Base-by-base conservation (phyloP, 2,888 invertebrate species). In the Dryocosmus kuriphilus region DNA sequence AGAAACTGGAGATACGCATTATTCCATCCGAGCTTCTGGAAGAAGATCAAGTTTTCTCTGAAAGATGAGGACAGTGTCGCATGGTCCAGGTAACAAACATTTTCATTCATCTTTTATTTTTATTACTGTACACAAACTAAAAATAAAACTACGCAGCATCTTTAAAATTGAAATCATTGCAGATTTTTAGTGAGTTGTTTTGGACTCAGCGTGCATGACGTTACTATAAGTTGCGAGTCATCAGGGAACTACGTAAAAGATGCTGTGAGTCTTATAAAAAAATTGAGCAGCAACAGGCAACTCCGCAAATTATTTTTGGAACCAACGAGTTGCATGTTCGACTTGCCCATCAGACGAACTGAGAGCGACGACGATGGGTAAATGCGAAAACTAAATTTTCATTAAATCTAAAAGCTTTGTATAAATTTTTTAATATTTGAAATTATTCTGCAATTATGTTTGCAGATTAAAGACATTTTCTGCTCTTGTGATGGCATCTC, bases 1-100 rank as follows among this genome's bases (percentile, higher is more conserved):
- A 92, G 90, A 77, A 93, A 94, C 83, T 94, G 94, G 94, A 92
- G 94, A 81, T 92, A 89, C 74, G 92, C 93, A 16, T 86, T 93
- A 73, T 89, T 90, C 77, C 91, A 91, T 87, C 92, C 92, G 73
- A 90, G 89, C 80, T 92, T 92, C 80, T 92, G 92, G 92, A 92
- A 92, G 76, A 91, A 88, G 80, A 91, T 92, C 57, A 88, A 90
- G 63, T 92, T 92, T 74, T 88, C 88, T 35, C 87, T 91, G 32
- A 88, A 86, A 75, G 90, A 92, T 80, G 85, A 89, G 78, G 89
- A 91, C 74, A 91, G 88, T 77, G 82, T 91, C 79, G 82, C 85
- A 74, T 91, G 92, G 89, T 87, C 90, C 79, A 88, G 90, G 90
- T 91, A 79, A 75, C 75, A 67, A 74, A 74, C 57, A 19, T 32